Percentiles rank a stretch among this genome's conserved stretches.
Conservation (phyloP, 1,140 invertebrate genomes). For the Diprion similis region DNA sequence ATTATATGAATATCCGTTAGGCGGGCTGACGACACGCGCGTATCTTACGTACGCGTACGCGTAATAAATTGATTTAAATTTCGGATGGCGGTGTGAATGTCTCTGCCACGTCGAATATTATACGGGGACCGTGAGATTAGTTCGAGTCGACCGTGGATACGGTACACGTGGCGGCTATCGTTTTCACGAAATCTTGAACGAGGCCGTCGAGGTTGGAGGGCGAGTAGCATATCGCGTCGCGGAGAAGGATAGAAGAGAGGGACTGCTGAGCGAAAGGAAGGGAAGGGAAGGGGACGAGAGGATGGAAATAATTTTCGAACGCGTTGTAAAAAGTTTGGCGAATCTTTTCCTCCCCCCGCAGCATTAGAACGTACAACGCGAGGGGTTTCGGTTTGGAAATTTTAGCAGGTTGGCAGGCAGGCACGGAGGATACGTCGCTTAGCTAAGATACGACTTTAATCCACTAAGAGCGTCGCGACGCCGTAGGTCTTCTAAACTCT, state of each 20-base stretch:
- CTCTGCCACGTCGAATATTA: background rate
- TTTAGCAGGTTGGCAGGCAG: background rate
- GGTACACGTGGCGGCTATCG: background rate
- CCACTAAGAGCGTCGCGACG: slow-evolving; percentile 41
- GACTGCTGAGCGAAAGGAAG: too few species aligned
- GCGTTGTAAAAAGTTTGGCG: background rate
- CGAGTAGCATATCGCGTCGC: background rate
- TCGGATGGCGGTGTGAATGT: background rate
- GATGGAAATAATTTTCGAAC: background rate
- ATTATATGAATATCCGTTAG: background rate
- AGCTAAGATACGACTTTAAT: slow-evolving; percentile 44
- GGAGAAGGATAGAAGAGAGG: background rate
- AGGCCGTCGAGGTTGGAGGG: background rate
- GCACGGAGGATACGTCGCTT: slow-evolving; percentile 20
- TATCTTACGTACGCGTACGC: background rate
- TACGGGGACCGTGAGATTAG: background rate
- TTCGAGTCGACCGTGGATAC: background rate
- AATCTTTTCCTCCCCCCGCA: background rate
- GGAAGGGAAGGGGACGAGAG: background rate
- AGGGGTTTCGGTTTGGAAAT: background rate
- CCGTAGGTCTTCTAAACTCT: slow-evolving; percentile 34
- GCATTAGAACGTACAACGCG: background rate
- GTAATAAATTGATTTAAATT: slow-evolving; percentile 7
- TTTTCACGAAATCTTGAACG: background rate
- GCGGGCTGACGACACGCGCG: background rate